Evolutionary conservation across 1,140 invertebrate genomes (phyloP), one percentile per base, ranked within the genome.

Genomic region (Megalopta genalis): DNA sequence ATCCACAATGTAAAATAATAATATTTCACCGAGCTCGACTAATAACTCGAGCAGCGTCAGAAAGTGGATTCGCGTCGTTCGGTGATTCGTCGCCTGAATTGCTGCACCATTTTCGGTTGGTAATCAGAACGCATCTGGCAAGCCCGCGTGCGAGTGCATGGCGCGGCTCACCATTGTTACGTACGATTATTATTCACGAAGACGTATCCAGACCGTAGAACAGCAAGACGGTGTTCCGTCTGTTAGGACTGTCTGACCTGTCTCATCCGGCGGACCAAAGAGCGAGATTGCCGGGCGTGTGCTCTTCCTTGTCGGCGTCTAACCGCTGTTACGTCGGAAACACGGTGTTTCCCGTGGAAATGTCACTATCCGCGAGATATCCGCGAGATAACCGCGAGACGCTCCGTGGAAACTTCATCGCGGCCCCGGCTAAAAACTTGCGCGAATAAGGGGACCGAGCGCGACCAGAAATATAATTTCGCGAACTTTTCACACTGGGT

Each of bases 121-220:
- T 66, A 81, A 77, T 66, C 67, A 54, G 54, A 52, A 64, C 57
- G 32, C 63, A 74, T 77, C 80, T 76, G n/a, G 9, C 27, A 63
- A 60, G 14, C 42, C 57, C 59, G 27, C 25, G 60, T 9, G 27
- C 42, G 2, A 42, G 49, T 77, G 75, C 66, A 62, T 62, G 16
- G 52, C 25, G 63, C 37, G 67, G 64, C 63, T 68, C 52, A 37
- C 66, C 68, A 85, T 80, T 83, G 85, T 86, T 86, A 86, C 75
- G 71, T 85, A 82, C 70, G 85, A 86, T 86, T 86, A 86, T 86
- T 86, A 86, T 86, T 86, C 85, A 66, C 80, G 76, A 86, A 83
- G 73, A 80, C 59, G 72, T 66, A 80, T 82, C 72, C 76, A 69
- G 49, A 72, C 54, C 27, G 70, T 49, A 60, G 80, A 75, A 72